Percentiles rank a stretch among this genome's conserved stretches.
Evolutionary conservation across 2,113 vertebrate species (phyloP).

Genomic region (Grus americana): DNA sequence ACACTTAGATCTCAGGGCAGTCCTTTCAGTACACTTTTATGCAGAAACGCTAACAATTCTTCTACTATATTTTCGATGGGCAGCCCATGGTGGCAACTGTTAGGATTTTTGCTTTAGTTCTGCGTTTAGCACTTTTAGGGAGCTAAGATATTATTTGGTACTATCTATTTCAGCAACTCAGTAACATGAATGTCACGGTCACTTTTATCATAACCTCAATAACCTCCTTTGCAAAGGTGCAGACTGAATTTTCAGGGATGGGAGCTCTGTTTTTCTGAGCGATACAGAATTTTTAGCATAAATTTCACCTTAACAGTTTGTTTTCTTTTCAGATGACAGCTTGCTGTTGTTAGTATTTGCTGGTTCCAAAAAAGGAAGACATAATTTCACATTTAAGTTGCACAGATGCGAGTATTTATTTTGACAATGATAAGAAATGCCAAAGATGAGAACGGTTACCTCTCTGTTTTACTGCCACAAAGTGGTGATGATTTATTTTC

Average conservation of each 20-base stretch:
- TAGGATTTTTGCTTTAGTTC: not conserved
- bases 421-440: constrained; percentile 34
- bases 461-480: constrained; percentile 4
- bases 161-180: not conserved
- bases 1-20: not conserved
- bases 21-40: not conserved
- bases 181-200: not conserved
- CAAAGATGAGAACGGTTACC: constrained; percentile 22
- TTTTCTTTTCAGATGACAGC: constrained; percentile 20
- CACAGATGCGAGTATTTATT: constrained; percentile 44
- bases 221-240: not conserved
- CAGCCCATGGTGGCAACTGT: not conserved
- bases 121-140: not conserved
- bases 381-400: constrained; percentile 22
- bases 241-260: not conserved
- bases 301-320: not conserved
- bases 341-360: constrained; percentile 1
- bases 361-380: not conserved
- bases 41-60: not conserved
- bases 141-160: not conserved
- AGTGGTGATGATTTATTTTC: constrained; percentile 47
- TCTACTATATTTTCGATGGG: not conserved
- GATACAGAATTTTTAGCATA: not conserved
- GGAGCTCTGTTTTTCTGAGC: not conserved
- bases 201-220: not conserved